Evolutionary conservation across 2,888 invertebrate species (phyloP), one percentile per base, ranked within the genome.

Genomic region (Anorthoa munda): DNA sequence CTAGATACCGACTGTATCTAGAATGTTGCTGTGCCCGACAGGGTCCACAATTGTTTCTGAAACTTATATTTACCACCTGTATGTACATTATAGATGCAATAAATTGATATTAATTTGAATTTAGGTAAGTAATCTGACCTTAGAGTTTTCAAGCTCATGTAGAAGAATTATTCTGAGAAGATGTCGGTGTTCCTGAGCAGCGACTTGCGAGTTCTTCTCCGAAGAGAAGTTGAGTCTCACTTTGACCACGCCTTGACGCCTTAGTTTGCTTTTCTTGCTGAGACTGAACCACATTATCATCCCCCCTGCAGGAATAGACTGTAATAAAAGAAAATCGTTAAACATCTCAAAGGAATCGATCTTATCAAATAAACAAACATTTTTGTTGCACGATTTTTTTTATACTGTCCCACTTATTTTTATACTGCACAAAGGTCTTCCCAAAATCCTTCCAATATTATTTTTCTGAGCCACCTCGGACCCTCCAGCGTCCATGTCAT

Each of bases 301-400:
- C 0, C 99, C 99, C n/a, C 98, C 97, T 1, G 99, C 98, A 17
- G 99, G 99, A 89, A 99, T 98, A 59, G 98, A 98, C 99, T 98
- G 93, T 45, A 79, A 86, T 9, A n/a, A 60, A 82, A 66, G 0
- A 56, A 26, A 17, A 60, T 59, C 21, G 2, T 12, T 53, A 15
- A n/a, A 48, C 4, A 58, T 15, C 13, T 18, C 2, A 12, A 39
- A 1, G 4, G 18, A n/a, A 53, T n/a, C 11, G 0, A 2, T 23
- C 13, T 15, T 2, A 50, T 39, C 11, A 21, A 1, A 21, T 18
- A 66, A 45, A 12, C 23, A 50, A 7, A 21, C n/a, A 77, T 9
- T 48, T 23, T 15, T 39, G 39, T 39, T 39, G 9, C 9, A 39
- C 9, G 39, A 1, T 7, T 39, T 39, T 39, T 39, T 0, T 39